phyloP scores from a whole-genome alignment of 2,888 invertebrate species.

The Cacoxenus indagator region DNA sequence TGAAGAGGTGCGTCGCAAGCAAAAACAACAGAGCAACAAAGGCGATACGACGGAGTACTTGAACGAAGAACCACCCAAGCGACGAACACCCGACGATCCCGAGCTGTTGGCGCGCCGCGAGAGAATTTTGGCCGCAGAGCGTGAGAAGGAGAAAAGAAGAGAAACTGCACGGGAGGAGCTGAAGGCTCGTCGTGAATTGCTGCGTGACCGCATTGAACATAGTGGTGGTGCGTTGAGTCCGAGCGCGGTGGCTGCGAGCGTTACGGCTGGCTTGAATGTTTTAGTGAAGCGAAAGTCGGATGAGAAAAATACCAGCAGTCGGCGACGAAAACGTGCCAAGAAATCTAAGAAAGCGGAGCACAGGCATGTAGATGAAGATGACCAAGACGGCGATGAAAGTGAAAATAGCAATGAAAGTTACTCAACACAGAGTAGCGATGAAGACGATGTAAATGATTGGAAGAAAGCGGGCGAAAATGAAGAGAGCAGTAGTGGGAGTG shows the following conservation, averaged over 20 bases:
- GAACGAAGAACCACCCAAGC: constrained; percentile 32
- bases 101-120: constrained; percentile 76
- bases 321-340: constrained; percentile 48
- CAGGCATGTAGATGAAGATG: constrained; percentile 56
- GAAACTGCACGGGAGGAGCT: constrained; percentile 81
- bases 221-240: constrained; percentile 59
- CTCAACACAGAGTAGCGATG: constrained; percentile 27
- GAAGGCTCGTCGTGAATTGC: constrained; percentile 76
- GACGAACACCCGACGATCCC: constrained; percentile 68
- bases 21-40: constrained; percentile 61
- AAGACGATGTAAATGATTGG: constrained; percentile 23
- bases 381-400: constrained; percentile 53
- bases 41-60: constrained; percentile 41
- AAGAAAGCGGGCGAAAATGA: constrained; percentile 25
- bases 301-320: constrained; percentile 36
- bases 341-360: constrained; percentile 41
- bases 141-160: constrained; percentile 83
- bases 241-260: constrained; percentile 64
- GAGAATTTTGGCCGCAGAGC: constrained; percentile 80
- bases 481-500: constrained; percentile 38
- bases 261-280: constrained; percentile 64
- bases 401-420: constrained; percentile 32
- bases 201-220: constrained; percentile 56
- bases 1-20: constrained; percentile 43
- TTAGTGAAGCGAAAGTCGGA: constrained; percentile 56